Evolutionary conservation across 2,113 vertebrate genomes (phyloP).

Genomic region (Cichladusa arquata): DNA sequence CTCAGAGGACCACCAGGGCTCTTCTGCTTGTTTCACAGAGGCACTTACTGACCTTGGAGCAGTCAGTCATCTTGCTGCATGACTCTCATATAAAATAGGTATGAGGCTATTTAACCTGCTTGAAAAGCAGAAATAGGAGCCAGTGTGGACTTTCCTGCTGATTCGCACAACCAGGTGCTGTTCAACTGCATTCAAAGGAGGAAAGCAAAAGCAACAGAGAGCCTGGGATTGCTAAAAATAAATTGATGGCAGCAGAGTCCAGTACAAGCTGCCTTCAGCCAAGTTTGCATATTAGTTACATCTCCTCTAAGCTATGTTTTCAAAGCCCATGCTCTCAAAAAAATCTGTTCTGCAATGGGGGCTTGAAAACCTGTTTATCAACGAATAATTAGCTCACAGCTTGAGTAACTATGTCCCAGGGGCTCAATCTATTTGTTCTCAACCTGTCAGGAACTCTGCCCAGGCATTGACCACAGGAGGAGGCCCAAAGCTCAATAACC

Average conservation of each 20-base stretch:
- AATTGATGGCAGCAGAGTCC: neutral
- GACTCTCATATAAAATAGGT: neutral
- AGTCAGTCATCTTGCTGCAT: neutral
- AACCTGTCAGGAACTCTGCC: neutral
- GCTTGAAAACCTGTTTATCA: neutral
- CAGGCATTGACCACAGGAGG: neutral
- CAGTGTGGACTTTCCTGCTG: neutral
- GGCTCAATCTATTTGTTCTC: neutral
- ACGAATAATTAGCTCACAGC: neutral
- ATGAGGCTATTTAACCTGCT: neutral
- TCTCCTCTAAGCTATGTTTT: neutral
- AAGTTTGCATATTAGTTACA: neutral
- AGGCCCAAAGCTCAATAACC: neutral
- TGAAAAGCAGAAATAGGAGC: neutral
- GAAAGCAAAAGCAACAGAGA: neutral
- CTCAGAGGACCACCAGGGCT: neutral
- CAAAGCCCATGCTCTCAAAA: neutral
- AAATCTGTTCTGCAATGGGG: neutral
- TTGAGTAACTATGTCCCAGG: neutral
- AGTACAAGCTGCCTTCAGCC: neutral
- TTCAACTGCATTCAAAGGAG: neutral
- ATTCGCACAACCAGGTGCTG: neutral
- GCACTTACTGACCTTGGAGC: neutral
- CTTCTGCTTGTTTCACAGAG: neutral
- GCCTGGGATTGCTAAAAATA: conserved; percentile 11